Evolutionary conservation across 2,113 vertebrate species (phyloP).

Genomic region (Myodes glareolus): DNA sequence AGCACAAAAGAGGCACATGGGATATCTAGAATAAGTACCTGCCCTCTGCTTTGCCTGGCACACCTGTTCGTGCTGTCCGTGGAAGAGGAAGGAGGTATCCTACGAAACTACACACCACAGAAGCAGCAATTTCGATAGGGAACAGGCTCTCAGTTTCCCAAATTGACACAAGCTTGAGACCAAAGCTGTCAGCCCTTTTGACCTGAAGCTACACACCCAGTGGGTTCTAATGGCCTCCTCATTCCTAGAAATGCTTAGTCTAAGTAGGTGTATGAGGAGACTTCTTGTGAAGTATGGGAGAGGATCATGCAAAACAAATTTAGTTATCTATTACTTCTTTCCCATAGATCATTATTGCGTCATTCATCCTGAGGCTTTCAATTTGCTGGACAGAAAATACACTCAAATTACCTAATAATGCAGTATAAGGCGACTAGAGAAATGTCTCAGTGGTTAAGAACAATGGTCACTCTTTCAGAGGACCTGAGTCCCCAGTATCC

Average conservation of each 20-base stretch:
- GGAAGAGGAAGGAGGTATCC: too few species aligned
- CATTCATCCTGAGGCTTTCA: neutral
- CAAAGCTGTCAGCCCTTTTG: neutral
- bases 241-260: neutral
- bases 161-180: too few species aligned
- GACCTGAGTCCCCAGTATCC: neutral
- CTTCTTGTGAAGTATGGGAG: neutral
- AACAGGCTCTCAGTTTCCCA: neutral
- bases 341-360: neutral
- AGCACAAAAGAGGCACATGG: rapidly evolving
- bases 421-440: neutral
- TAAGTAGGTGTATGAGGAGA: neutral
- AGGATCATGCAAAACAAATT: neutral
- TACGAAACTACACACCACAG: neutral
- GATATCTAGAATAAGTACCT: neutral
- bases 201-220: neutral
- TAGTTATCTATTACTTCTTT: neutral
- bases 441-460: neutral
- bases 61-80: neutral
- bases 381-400: neutral
- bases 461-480: neutral
- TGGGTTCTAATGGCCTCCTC: too few species aligned
- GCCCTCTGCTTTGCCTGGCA: neutral
- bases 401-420: neutral
- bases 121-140: neutral